phyloP scores from a whole-genome alignment of 2,113 vertebrate genomes.

The Pyxicephalus adspersus region DNA sequence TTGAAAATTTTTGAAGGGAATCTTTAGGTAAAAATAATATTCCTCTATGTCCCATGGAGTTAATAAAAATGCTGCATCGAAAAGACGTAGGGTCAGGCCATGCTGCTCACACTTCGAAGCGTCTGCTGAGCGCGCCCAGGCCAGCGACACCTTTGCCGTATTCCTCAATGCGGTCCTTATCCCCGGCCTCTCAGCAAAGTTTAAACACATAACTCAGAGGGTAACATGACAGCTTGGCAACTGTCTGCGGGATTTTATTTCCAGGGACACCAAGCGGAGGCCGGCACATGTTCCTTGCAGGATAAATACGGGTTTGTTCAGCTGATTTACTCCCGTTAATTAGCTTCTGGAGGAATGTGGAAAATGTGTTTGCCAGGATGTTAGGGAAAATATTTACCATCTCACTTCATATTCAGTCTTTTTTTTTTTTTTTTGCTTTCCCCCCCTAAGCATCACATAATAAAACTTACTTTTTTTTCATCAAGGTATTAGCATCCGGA shows the following conservation, averaged over 20 bases:
- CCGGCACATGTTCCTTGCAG: neutral
- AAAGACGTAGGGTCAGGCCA: neutral
- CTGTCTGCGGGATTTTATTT: constrained; percentile 17
- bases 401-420: constrained; percentile 4
- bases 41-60: neutral
- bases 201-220: constrained; percentile 13
- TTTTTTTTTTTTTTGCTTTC: neutral
- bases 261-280: constrained; percentile 16
- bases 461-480: no score
- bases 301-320: constrained; percentile 26
- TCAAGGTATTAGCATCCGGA: no score
- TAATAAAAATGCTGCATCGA: neutral
- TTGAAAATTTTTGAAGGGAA: no score
- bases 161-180: constrained; percentile 28
- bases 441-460: no score
- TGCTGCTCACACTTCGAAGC: neutral
- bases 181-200: neutral
- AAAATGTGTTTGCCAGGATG: constrained; percentile 31
- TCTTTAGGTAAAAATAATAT: no score
- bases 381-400: constrained; percentile 11
- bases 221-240: constrained; percentile 38
- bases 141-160: constrained; percentile 1
- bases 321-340: constrained; percentile 24
- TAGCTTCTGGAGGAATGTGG: constrained; percentile 9
- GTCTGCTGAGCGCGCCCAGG: neutral